A percentile compares a stretch with the other conserved stretches of the same genome.
Conservation (phyloP, 1,140 invertebrate genomes). For the Saxidomus purpurata region DNA sequence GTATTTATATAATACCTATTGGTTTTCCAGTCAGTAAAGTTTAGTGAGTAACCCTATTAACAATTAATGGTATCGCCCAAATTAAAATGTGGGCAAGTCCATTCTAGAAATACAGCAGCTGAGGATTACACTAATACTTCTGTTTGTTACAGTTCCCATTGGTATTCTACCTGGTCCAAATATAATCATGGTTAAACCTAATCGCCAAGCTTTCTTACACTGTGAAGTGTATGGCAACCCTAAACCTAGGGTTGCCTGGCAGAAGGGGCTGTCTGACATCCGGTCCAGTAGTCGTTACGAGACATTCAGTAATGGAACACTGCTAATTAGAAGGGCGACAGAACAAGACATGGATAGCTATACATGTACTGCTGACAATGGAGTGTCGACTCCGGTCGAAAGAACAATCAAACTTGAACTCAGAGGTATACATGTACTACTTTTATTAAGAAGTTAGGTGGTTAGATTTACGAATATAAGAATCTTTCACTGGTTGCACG, state of each 20-base stretch:
- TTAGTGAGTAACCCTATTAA: no score
- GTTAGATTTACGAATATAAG: no score
- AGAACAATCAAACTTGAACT: constrained; percentile 66
- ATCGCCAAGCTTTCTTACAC: constrained; percentile 72
- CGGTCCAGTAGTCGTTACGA: constrained; percentile 33
- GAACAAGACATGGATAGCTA: constrained; percentile 71
- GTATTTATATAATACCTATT: no score
- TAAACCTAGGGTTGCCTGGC: constrained; percentile 66
- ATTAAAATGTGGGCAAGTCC: no score
- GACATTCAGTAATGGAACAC: constrained; percentile 76
- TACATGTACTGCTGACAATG: constrained; percentile 76
- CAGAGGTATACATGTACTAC: constrained; percentile 71
- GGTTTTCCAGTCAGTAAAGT: no score
- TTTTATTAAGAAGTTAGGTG: no score
- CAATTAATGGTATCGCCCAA: no score
- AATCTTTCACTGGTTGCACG: no score
- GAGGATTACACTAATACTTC: constrained; percentile 4
- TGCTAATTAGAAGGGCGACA: constrained; percentile 67
- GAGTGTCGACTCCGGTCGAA: constrained; percentile 55
- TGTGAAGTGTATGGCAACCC: constrained; percentile 74
- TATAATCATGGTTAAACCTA: constrained; percentile 70
- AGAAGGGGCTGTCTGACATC: constrained; percentile 44
- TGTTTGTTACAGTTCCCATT: constrained; percentile 70
- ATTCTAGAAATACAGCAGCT: constrained; percentile 32
- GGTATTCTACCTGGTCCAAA: constrained; percentile 71